phyloP scores from a whole-genome alignment of 2,888 invertebrate species.

The Heliconius cydno region DNA sequence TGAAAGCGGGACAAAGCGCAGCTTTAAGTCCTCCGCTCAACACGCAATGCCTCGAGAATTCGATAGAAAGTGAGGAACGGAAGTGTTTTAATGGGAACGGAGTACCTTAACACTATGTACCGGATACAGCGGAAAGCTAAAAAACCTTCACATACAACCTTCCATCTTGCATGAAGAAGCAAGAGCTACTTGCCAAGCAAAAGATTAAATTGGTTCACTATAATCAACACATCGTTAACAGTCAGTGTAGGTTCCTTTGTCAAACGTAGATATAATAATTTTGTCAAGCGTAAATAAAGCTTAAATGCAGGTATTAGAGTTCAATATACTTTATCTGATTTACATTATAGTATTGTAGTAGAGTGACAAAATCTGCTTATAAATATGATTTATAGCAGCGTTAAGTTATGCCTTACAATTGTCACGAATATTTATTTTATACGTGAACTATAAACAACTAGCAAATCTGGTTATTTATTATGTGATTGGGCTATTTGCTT shows the following conservation, averaged over 20 bases:
- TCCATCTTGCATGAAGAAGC: neutral
- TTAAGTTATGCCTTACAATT: constrained; percentile 81
- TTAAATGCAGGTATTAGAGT: constrained; percentile 54
- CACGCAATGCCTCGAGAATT: no score
- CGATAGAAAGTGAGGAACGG: no score
- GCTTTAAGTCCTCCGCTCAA: no score
- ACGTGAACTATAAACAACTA: constrained; percentile 81
- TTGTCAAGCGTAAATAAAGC: constrained; percentile 43
- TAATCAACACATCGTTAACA: constrained; percentile 49
- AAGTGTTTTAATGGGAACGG: no score
- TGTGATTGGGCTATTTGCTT: constrained; percentile 78
- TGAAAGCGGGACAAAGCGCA: no score
- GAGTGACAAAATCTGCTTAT: constrained; percentile 81
- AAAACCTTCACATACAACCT: neutral
- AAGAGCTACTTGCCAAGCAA: neutral
- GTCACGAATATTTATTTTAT: constrained; percentile 76
- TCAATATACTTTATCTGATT: constrained; percentile 56
- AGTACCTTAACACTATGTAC: no score
- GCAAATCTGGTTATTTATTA: constrained; percentile 82
- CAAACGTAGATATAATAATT: constrained; percentile 43
- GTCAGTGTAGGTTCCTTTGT: constrained; percentile 48
- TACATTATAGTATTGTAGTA: constrained; percentile 63
- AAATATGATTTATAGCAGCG: constrained; percentile 80
- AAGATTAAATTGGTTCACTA: constrained; percentile 41
- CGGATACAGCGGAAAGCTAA: no score